Evolutionary conservation across 1,140 invertebrate genomes (phyloP), one percentile per base, ranked within the genome.

Genomic region (Cylas formicarius): DNA sequence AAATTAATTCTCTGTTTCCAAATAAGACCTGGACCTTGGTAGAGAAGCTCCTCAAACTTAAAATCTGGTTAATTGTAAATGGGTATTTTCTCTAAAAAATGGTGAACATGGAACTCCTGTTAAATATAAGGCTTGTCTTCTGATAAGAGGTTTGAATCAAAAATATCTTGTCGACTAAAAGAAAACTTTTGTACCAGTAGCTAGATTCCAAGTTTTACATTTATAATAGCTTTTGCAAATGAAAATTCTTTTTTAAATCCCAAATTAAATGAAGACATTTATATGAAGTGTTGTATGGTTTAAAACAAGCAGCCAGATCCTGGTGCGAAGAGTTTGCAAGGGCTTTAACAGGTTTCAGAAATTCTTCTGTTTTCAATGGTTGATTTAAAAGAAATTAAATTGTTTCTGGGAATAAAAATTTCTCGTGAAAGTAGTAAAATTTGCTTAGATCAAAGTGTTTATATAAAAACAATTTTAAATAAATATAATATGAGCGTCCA

Each of bases 41-140:
- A n/a, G n/a, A n/a, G n/a, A n/a, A n/a, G n/a, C n/a, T n/a, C n/a
- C n/a, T n/a, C n/a, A n/a, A n/a, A n/a, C n/a, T n/a, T n/a, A n/a
- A n/a, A n/a, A n/a, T n/a, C n/a, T n/a, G n/a, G n/a, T n/a, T n/a
- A n/a, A n/a, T n/a, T n/a, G 37, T 34, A 66, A 58, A 50, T 65
- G 62, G 63, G 45, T 58, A 31, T 63, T 66, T 56, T 52, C 50
- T 14, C 44, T 64, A 10, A 66, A 65, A 44, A 35, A 55, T 40
- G 55, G 65, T 47, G 50, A 53, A 44, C 51, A 52, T 47, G 62
- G 63, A 36, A 49, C 62, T 23, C 54, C 58, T 38, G 17, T 51
- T 7, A 57, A 48, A 50, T 63, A 63, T 48, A 73, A 71, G 41
- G 70, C 62, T 21, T 48, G 67, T 19, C 53, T 68, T 23, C 62